Base-by-base conservation (phyloP, 37 sponge, comb jelly and placozoan species). In the Ianthella basta region DNA sequence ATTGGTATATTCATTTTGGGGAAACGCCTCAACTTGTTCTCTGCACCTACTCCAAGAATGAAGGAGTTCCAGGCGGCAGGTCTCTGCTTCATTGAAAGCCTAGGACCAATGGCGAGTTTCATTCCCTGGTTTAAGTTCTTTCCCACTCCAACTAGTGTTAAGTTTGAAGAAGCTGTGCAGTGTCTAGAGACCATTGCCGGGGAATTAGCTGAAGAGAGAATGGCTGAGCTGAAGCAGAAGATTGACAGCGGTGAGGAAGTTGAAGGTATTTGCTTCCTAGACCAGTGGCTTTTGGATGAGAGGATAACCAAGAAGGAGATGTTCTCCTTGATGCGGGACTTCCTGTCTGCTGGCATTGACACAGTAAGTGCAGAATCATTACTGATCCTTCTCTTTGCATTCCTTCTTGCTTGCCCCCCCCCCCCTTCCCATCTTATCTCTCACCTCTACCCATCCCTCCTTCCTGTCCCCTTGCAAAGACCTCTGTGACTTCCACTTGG, bases 1-100 rank as follows among this genome's bases (percentile, higher is more conserved):
- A 75, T 75, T 40, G 78, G 78, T 19, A 50, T 75, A 24, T 75
- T 75, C 78, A 40, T 75, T 41, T 36, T 75, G 37, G 78, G 78
- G 12, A 36, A 41, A 75, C 20, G 78, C 21, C 25, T 75, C 44
- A n/a, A 75, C 14, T 24, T 75, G 32, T 50, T 75, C n/a, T n/a
- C 44, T 12, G 39, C 37, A 13, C 53, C 53, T 24, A 41, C 53
- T 2, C 54, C 78, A 10, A 36, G 54, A 14, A 75, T 75, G 78
- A 53, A 53, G 25, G n/a, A 75, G 53, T 75, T 75, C n/a, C 44
- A 50, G 25, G 12, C 37, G 6, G 44, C 78, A 40, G 78, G 78
- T 4, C 16, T 75, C 40, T n/a, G 44, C 16, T 75, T 75, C 53
- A 50, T 75, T 41, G 78, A 75, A 4, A 53, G 78, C 23, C 8